These are phyloP conservation scores for Eurytoma adleriae DNA, from an alignment of 2,888 invertebrate species.

Conservation along the genomic window DNA sequence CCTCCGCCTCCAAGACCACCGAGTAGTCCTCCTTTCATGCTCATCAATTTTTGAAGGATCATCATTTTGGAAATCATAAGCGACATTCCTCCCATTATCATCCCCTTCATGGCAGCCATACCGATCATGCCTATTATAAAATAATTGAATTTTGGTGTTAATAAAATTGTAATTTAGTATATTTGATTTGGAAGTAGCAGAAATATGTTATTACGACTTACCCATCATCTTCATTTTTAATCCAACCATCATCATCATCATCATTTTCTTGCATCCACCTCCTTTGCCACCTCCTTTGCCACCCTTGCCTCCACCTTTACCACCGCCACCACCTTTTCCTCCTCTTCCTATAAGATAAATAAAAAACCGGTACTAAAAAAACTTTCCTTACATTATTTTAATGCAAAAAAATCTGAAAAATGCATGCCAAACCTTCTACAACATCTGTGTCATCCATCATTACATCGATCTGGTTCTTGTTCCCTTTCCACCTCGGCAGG, in stretches of 20 bases:
- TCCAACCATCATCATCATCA: slow-evolving; percentile 82
- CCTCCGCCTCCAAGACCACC: slow-evolving; percentile 56
- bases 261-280: slow-evolving; percentile 80
- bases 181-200: too few species aligned
- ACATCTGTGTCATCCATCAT: slow-evolving; percentile 69
- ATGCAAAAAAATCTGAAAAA: not conserved
- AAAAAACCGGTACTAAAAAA: not conserved
- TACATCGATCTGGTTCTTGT: slow-evolving; percentile 71
- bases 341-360: slow-evolving; percentile 67
- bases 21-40: slow-evolving; percentile 62
- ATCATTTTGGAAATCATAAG: slow-evolving; percentile 80
- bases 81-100: slow-evolving; percentile 81
- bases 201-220: slow-evolving; percentile 54
- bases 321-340: slow-evolving; percentile 74
- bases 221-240: slow-evolving; percentile 81
- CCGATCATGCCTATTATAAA: slow-evolving; percentile 78
- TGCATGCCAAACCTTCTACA: slow-evolving; percentile 65
- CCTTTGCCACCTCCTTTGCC: slow-evolving; percentile 69
- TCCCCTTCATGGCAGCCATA: slow-evolving; percentile 80
- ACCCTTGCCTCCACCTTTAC: slow-evolving; percentile 74
- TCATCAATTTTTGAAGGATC: slow-evolving; percentile 70
- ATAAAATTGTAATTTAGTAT: too few species aligned
- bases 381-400: not conserved
- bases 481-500: slow-evolving; percentile 68
- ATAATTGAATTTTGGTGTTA: slow-evolving; percentile 12